Evolutionary conservation across 2,888 invertebrate species (phyloP), one percentile per base, ranked within the genome.

Genomic region (Carterocephalus palaemon): DNA sequence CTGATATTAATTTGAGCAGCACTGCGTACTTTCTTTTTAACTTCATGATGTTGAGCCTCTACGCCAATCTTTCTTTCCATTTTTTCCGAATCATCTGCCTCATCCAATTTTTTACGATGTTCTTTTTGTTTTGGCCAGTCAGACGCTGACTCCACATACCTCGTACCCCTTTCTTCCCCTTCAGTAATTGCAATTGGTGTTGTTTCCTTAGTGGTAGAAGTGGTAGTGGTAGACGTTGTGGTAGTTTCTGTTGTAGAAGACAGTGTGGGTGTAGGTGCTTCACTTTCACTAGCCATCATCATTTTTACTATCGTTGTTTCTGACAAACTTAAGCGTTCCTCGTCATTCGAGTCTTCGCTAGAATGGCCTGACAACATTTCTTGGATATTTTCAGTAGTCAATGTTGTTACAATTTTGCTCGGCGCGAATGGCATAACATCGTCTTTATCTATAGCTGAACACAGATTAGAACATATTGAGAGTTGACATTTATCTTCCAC

Each of bases 361-460:
- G 36, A 17, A 9, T 38, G 22, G 1, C 32, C 37, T 39, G 2
- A 3, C 9, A 2, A 7, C 15, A 4, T 29, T 28, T 29, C 29
- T 23, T 2, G 41, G n/a, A n/a, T n/a, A n/a, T n/a, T 29, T 29
- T 16, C 8, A 16, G 13, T n/a, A 3, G 13, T 16, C 1, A 13
- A 3, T 2, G 22, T 17, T 31, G 22, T 10, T 8, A 32, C 22
- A 6, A 15, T 7, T 10, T 32, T 24, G 6, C 22, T 16, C 16
- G 10, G n/a, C 13, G 13, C 17, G n/a, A 12, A 22, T 12, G 13
- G 8, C 4, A 19, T 33, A 13, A 13, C 6, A 4, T 4, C 6
- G 46, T 85, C 85, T 62, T 87, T 79, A 45, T 75, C 59, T 9
- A 67, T 58, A 20, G 70, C 59, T 9, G 59, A 54, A 52, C 84